Conservation (phyloP, 1,140 invertebrate species). For the Chrysopa pallens region DNA sequence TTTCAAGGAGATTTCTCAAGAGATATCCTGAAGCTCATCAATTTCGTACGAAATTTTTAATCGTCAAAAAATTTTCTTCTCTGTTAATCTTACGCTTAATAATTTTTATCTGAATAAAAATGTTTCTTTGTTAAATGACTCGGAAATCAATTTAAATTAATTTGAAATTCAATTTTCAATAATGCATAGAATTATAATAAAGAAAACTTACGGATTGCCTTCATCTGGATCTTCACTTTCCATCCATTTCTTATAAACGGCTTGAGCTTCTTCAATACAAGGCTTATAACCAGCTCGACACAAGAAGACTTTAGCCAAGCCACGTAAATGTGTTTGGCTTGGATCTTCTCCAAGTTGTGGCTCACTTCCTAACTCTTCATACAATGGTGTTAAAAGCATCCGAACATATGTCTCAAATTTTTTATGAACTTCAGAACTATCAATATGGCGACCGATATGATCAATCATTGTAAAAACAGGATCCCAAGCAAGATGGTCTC, state of each 20-base stretch:
- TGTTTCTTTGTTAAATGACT: no score
- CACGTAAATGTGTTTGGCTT: constrained; percentile 38
- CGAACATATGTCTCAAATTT: constrained; percentile 55
- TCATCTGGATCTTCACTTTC: constrained; percentile 42
- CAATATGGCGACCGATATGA: constrained; percentile 50
- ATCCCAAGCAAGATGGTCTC: constrained; percentile 55
- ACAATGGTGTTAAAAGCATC: constrained; percentile 40
- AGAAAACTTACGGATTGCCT: constrained; percentile 46
- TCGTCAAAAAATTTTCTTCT: no score
- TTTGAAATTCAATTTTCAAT: no score
- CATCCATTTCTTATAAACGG: constrained; percentile 47
- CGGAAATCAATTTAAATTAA: no score
- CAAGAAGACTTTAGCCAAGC: constrained; percentile 42
- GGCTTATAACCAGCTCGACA: constrained; percentile 52
- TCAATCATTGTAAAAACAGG: constrained; percentile 62
- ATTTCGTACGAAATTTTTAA: no score
- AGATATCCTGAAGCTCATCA: no score
- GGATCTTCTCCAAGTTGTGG: constrained; percentile 31
- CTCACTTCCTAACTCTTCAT: constrained; percentile 36
- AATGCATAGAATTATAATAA: no score
- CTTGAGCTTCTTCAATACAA: constrained; percentile 45
- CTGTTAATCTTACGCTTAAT: no score
- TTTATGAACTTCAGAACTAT: constrained; percentile 36
- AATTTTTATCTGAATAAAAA: no score
- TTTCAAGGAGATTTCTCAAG: no score